Conservation (phyloP, 1,140 invertebrate species). For the Euschistus heros region DNA sequence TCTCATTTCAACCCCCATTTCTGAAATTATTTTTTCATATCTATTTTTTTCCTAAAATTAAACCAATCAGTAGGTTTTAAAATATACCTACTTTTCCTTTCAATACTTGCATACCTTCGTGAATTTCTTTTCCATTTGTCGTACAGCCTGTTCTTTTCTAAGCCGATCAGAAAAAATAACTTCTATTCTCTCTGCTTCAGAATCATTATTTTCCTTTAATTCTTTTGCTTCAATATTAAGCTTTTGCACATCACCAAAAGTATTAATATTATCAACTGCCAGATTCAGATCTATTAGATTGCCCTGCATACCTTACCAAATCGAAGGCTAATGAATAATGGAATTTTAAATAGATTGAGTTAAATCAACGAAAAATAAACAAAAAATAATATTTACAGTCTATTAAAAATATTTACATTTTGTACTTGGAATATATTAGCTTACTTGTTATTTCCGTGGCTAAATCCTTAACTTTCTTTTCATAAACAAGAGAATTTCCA, state of each 20-base stretch:
- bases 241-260: slow-evolving; percentile 3
- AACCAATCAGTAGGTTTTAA: too few species aligned
- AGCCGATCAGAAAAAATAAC: slow-evolving; percentile 7
- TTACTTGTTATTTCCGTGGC: slow-evolving; percentile 8
- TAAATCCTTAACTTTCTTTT: slow-evolving; percentile 7
- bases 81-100: not conserved
- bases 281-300: slow-evolving; percentile 5
- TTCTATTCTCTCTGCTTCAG: slow-evolving; percentile 1
- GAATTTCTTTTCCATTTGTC: slow-evolving; percentile 7
- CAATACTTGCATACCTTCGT: not conserved
- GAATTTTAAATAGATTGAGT: too few species aligned
- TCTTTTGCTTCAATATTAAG: slow-evolving; percentile 6
- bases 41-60: too few species aligned
- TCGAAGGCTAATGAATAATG: not conserved
- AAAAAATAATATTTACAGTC: too few species aligned
- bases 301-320: not conserved
- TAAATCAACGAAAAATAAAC: too few species aligned
- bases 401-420: too few species aligned
- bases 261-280: slow-evolving; percentile 1
- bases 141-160: not conserved
- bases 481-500: slow-evolving; percentile 10
- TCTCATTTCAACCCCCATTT: too few species aligned
- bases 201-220: slow-evolving; percentile 13
- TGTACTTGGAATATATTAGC: not conserved
- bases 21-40: too few species aligned